Evolutionary conservation across 2,113 vertebrate species (phyloP).

Genomic region (Neolamprologus variostigma): DNA sequence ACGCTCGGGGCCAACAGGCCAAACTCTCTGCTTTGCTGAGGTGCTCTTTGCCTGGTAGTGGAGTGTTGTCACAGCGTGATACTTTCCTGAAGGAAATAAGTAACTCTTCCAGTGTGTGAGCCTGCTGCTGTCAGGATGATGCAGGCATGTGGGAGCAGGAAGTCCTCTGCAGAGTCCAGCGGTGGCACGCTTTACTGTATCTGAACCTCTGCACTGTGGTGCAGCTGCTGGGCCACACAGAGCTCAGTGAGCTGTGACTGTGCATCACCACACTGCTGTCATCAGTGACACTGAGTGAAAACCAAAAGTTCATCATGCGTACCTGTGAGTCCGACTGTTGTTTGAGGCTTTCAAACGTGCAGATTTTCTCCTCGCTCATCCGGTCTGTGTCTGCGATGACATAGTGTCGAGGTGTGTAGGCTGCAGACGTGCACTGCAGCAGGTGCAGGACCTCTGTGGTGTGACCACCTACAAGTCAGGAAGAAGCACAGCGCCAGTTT

Average conservation of each 20-base stretch:
- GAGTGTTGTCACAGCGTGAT: not conserved
- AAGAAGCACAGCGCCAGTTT: not conserved
- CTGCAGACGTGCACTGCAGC: conserved; percentile 73
- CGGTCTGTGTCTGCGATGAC: conserved; percentile 84
- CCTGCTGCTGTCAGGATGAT: not conserved
- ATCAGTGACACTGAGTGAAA: not conserved
- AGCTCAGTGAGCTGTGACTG: not conserved
- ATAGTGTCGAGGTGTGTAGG: conserved; percentile 83
- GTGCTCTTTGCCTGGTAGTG: not conserved
- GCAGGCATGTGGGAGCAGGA: not conserved
- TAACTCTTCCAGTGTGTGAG: not conserved
- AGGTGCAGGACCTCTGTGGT: conserved; percentile 91
- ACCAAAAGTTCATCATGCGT: not conserved
- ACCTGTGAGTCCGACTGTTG: conserved; percentile 63
- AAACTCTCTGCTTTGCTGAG: fast-evolving
- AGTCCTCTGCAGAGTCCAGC: not conserved
- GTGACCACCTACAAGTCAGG: conserved; percentile 79
- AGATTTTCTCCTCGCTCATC: conserved; percentile 89
- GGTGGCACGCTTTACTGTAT: not conserved
- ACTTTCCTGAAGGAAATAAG: not conserved
- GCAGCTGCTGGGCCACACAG: not conserved
- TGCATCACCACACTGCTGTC: not conserved
- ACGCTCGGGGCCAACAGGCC: not conserved
- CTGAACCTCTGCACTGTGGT: not conserved
- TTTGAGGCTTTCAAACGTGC: conserved; percentile 73